Percentiles rank a stretch among this genome's conserved stretches.
Evolutionary conservation across 2,113 vertebrate genomes (phyloP).

Genomic region (Ochotona curzoniae): DNA sequence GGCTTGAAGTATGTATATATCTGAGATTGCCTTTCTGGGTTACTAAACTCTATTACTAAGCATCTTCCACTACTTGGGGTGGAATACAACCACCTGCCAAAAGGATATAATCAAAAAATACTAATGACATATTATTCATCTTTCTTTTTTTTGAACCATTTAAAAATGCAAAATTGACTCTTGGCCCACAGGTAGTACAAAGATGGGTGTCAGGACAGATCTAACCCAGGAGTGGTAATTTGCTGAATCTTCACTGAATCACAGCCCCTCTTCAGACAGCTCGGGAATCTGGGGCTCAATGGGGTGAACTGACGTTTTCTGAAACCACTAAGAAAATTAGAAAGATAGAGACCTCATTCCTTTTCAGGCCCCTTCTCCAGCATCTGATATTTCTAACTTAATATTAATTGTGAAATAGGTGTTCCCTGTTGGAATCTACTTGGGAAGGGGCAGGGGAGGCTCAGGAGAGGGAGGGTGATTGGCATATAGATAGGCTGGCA

Average conservation of each 20-base stretch:
- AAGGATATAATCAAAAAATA: background rate
- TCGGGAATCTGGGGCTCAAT: background rate
- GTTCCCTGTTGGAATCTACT: background rate
- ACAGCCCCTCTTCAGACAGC: background rate
- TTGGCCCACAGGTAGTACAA: background rate
- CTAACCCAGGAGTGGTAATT: background rate
- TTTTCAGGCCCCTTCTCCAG: background rate
- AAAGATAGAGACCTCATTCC: background rate
- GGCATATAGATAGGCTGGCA: background rate
- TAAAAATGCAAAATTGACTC: background rate
- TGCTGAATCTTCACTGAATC: background rate
- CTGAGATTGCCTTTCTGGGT: rapidly evolving
- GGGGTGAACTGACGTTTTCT: background rate
- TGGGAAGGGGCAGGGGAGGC: no score
- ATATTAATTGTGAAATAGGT: background rate
- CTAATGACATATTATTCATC: background rate
- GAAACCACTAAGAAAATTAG: background rate
- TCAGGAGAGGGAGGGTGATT: no score
- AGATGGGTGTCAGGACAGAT: no score
- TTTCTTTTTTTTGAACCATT: background rate
- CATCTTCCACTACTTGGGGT: no score
- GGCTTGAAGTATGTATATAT: background rate
- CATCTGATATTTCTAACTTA: background rate
- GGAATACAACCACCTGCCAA: background rate
- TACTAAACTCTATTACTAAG: background rate